Percentiles rank a stretch among this genome's conserved stretches.
phyloP scores from a whole-genome alignment of 2,888 invertebrate species.

The Kuschelorhynchus macadamiae region DNA sequence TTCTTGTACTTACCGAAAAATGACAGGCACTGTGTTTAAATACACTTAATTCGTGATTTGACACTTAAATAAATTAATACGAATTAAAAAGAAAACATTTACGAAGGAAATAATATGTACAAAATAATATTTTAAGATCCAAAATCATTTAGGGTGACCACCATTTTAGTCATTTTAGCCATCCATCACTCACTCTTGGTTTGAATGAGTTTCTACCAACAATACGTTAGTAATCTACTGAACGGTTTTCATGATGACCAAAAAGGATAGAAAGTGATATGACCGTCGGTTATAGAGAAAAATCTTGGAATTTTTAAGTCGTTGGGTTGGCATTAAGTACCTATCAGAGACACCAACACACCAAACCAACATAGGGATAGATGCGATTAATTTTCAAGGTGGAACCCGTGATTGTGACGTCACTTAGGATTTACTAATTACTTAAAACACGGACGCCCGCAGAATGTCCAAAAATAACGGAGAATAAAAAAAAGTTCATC shows the following conservation, averaged over 20 bases:
- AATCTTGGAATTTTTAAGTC: no score
- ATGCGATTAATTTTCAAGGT: no score
- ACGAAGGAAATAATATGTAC: constrained; percentile 41
- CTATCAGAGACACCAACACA: no score
- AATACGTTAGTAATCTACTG: background rate
- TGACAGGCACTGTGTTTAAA: constrained; percentile 45
- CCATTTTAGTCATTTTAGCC: constrained; percentile 61
- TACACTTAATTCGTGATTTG: constrained; percentile 52
- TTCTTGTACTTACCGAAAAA: constrained; percentile 38
- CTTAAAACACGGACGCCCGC: no score
- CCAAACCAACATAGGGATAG: no score
- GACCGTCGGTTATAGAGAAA: no score
- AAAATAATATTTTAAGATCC: constrained; percentile 47
- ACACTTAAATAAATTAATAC: constrained; percentile 40
- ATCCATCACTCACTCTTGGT: constrained; percentile 25
- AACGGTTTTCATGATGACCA: background rate
- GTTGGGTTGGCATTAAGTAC: no score
- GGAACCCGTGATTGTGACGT: no score
- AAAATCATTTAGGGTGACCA: constrained; percentile 62
- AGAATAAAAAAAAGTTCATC: no score
- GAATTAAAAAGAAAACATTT: constrained; percentile 38
- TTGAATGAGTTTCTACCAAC: background rate
- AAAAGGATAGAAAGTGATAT: no score
- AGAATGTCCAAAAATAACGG: no score
- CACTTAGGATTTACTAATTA: no score